phyloP scores from a whole-genome alignment of 2,888 invertebrate genomes.

The Yponomeuta sedellus region DNA sequence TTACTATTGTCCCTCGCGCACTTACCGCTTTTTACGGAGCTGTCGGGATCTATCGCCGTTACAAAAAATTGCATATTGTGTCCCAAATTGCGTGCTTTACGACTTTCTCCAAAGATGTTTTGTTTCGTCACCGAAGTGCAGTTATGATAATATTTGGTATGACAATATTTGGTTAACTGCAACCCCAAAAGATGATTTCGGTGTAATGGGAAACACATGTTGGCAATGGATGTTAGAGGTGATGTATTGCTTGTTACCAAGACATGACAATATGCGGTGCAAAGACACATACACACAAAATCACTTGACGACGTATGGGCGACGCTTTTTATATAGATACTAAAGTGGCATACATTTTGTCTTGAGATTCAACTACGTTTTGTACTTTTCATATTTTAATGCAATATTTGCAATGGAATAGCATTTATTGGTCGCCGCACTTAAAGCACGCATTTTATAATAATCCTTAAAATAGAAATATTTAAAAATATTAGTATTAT shows the following conservation, averaged over 20 bases:
- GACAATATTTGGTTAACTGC: background rate
- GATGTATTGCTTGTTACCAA: background rate
- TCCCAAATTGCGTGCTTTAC: background rate
- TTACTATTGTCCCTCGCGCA: conserved; percentile 14
- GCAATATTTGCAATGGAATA: too few species aligned
- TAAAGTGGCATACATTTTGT: too few species aligned
- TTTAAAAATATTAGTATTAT: too few species aligned
- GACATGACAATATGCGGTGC: background rate
- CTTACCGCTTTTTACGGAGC: conserved; percentile 41
- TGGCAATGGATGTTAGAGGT: background rate
- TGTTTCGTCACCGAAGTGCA: background rate
- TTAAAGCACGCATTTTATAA: too few species aligned
- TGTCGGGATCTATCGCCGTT: background rate
- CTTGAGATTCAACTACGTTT: too few species aligned
- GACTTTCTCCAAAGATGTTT: conserved; percentile 4
- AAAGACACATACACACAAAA: background rate
- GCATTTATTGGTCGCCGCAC: too few species aligned
- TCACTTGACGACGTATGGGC: background rate
- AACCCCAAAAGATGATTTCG: conserved; percentile 5
- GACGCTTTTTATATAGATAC: too few species aligned
- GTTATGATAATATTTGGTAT: background rate
- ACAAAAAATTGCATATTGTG: conserved; percentile 1
- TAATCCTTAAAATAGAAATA: too few species aligned
- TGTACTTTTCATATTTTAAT: too few species aligned
- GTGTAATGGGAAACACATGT: conserved; percentile 11